Evolutionary conservation across 2,888 invertebrate genomes (phyloP), one percentile per base, ranked within the genome.

Genomic region (Mactromeris polynyma): DNA sequence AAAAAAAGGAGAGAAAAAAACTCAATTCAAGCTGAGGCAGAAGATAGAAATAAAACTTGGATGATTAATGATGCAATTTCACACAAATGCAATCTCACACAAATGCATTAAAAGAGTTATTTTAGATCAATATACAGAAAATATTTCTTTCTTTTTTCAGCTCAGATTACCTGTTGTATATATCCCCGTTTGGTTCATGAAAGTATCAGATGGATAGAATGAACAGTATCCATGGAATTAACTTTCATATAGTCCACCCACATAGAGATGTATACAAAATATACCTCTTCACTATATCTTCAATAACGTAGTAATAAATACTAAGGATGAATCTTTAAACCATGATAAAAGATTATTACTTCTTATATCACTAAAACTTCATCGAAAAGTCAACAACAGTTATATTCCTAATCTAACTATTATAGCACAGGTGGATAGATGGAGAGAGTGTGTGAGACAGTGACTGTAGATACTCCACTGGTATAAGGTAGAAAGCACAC

Each of bases 151-250:
- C 9, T 64, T 64, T 9, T 46, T 17, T 46, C n/a, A 64, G 26
- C 58, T 64, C 26, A 7, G 7, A 26, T 83, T 84, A 84, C 84
- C 84, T 84, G 84, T 78, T 33, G 38, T n/a, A 40, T 73, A 40
- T 54, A 84, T 78, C 54, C 54, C 84, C n/a, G 78, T 54, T 9
- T 84, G 73, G 78, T 84, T 84, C 84, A 84, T 84, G 77, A 84
- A 84, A 84, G 78, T 78, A 36, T 84, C 84, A 54, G 26, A 78
- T 1, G 11, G 51, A 78, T 21, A 51, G 33, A 54, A 26, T 21
- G 54, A 33, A 36, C 14, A 51, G 33, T 51, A 77, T 84, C 84
- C 77, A 78, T 54, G 83, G 69, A 83, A 83, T 83, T 38, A 40
- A 42, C 69, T 40, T 40, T 38, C 4, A 33, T 33, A 36, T 36